phyloP scores from a whole-genome alignment of 2,797 vertebrate species.

The Pangasius krempfi region DNA sequence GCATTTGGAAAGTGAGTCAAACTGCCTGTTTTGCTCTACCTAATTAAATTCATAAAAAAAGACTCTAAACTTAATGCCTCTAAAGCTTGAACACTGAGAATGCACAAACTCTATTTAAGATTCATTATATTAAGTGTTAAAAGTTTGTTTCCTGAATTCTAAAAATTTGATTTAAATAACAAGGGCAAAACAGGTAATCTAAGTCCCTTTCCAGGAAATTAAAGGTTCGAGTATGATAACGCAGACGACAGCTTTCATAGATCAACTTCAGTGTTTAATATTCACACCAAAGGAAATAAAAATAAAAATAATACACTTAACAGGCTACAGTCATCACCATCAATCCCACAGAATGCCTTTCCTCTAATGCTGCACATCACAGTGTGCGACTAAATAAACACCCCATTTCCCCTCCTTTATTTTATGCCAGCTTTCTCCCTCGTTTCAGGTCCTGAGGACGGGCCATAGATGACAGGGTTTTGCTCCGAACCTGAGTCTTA shows the following conservation, averaged over 20 bases:
- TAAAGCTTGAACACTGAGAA: background rate
- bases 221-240: background rate
- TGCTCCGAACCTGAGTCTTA: constrained; percentile 60
- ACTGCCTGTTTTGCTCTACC: constrained; percentile 9
- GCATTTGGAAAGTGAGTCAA: constrained; percentile 54
- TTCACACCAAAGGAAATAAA: constrained; percentile 68
- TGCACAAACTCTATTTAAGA: background rate
- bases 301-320: constrained; percentile 63
- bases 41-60: background rate
- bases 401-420: constrained; percentile 36
- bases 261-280: constrained; percentile 76
- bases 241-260: constrained; percentile 51
- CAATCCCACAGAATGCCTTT: constrained; percentile 59
- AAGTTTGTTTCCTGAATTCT: background rate
- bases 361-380: constrained; percentile 56
- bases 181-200: background rate
- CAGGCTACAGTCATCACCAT: constrained; percentile 69
- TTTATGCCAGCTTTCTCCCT: constrained; percentile 42
- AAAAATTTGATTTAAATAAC: background rate
- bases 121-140: background rate
- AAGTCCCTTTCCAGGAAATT: background rate
- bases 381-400: constrained; percentile 54
- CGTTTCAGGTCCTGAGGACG: constrained; percentile 47
- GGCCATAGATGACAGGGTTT: constrained; percentile 48
- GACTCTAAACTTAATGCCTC: background rate